These are phyloP conservation scores for Xylota sylvarum DNA, from an alignment of 2,888 invertebrate genomes.

Conservation along the genomic window DNA sequence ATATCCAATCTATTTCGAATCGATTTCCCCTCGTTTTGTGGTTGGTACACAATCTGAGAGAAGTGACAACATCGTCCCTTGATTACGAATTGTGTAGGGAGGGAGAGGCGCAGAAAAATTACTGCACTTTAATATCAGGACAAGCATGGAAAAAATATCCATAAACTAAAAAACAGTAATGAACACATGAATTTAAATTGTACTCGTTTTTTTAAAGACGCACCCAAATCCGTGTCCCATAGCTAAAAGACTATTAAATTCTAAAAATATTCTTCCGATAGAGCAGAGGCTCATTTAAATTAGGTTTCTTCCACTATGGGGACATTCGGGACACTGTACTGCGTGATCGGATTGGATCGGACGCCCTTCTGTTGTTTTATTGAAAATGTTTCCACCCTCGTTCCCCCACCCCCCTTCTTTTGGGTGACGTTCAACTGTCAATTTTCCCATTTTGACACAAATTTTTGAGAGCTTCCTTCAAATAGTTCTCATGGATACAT, in stretches of 20 bases:
- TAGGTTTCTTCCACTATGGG: constrained; percentile 51
- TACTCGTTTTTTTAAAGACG: constrained; percentile 63
- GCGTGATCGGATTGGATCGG: constrained; percentile 56
- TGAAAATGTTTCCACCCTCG: constrained; percentile 55
- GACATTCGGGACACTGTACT: constrained; percentile 59
- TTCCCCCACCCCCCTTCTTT: constrained; percentile 24
- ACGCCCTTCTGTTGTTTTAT: constrained; percentile 73
- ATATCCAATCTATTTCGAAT: constrained; percentile 73
- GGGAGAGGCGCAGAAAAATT: constrained; percentile 66
- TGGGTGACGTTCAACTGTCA: constrained; percentile 66
- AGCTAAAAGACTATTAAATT: constrained; percentile 48
- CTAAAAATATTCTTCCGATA: constrained; percentile 64
- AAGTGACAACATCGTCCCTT: constrained; percentile 31
- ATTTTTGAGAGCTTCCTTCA: constrained; percentile 66
- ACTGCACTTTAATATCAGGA: constrained; percentile 71
- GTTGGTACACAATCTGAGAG: neutral
- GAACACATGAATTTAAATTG: constrained; percentile 63
- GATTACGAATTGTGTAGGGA: constrained; percentile 8
- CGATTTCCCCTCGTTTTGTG: constrained; percentile 49
- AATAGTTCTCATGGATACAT: constrained; percentile 44
- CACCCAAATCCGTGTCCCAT: constrained; percentile 32
- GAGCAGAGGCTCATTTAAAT: constrained; percentile 65
- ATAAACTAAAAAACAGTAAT: constrained; percentile 66
- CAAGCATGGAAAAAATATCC: constrained; percentile 50
- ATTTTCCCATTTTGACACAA: constrained; percentile 71